Conservation (phyloP, 2,797 vertebrate species). For the Melopsittacus undulatus region DNA sequence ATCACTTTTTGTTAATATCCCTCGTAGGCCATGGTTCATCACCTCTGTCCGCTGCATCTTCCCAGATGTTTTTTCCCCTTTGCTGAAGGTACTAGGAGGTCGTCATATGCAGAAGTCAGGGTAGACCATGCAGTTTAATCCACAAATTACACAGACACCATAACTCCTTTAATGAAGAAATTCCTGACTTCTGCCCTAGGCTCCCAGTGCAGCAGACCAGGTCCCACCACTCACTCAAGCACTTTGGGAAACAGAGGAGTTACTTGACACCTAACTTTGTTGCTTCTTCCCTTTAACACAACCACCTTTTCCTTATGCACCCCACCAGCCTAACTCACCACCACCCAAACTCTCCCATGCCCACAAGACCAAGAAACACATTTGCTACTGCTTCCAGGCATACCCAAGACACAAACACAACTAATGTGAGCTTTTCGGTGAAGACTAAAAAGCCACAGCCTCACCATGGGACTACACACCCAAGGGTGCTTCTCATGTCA, state of each 20-base stretch:
- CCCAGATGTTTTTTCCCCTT: fast-evolving
- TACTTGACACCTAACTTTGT: neutral
- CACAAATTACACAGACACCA: neutral
- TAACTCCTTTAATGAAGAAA: neutral
- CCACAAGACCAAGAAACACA: neutral
- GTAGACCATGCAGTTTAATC: neutral
- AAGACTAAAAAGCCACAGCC: neutral
- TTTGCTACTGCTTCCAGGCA: neutral
- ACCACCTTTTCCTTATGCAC: fast-evolving
- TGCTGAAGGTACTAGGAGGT: neutral
- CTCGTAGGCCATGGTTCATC: neutral
- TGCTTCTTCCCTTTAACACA: neutral
- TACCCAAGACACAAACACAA: neutral
- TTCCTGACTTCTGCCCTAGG: neutral
- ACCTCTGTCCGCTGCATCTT: neutral
- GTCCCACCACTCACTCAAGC: neutral
- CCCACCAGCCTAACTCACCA: neutral
- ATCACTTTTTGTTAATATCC: neutral
- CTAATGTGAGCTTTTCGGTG: fast-evolving
- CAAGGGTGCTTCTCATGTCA: neutral
- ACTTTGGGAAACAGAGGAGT: neutral
- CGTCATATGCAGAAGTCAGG: neutral
- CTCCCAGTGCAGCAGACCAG: neutral
- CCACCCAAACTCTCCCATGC: neutral
- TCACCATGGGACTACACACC: neutral